Evolutionary conservation across 2,113 vertebrate genomes (phyloP).

Genomic region (Cebidichthys violaceus): DNA sequence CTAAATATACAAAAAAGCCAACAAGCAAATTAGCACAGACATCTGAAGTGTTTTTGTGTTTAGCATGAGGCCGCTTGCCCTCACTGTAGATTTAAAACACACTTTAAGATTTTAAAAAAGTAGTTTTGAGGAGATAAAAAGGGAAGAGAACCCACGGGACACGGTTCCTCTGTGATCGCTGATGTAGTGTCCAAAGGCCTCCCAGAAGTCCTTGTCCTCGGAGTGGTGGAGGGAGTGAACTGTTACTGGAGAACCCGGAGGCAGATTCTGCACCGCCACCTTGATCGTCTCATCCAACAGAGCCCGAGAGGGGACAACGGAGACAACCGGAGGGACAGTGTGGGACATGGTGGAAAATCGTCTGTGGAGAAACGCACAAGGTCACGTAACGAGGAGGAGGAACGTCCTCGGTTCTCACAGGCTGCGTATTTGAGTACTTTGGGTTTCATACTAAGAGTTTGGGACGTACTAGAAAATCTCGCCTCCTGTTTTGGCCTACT

Average conservation of each 20-base stretch:
- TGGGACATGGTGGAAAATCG: constrained; percentile 8
- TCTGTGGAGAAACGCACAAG: constrained; percentile 19
- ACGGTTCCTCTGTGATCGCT: constrained; percentile 72
- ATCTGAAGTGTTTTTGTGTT: background rate
- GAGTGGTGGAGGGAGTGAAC: constrained; percentile 74
- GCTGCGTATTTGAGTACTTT: no score
- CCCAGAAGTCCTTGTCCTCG: constrained; percentile 79
- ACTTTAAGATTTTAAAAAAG: no score
- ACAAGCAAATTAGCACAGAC: background rate
- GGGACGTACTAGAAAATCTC: no score
- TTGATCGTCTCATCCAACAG: constrained; percentile 76
- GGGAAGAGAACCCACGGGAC: constrained; percentile 59
- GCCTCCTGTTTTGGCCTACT: no score
- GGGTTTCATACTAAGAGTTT: no score
- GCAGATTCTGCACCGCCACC: constrained; percentile 75
- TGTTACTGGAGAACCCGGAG: constrained; percentile 62
- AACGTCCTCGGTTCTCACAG: no score
- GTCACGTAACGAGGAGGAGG: no score
- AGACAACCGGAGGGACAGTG: constrained; percentile 42
- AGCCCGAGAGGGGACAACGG: constrained; percentile 68
- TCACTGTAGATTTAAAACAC: background rate
- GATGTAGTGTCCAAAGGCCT: constrained; percentile 81
- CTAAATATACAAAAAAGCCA: background rate
- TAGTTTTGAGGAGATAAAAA: background rate
- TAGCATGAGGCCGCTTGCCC: background rate